A percentile compares a stretch with the other conserved stretches of the same genome.
These are phyloP conservation scores for Regulus satrapa DNA, from an alignment of 2,113 vertebrate species.

Conservation along the genomic window DNA sequence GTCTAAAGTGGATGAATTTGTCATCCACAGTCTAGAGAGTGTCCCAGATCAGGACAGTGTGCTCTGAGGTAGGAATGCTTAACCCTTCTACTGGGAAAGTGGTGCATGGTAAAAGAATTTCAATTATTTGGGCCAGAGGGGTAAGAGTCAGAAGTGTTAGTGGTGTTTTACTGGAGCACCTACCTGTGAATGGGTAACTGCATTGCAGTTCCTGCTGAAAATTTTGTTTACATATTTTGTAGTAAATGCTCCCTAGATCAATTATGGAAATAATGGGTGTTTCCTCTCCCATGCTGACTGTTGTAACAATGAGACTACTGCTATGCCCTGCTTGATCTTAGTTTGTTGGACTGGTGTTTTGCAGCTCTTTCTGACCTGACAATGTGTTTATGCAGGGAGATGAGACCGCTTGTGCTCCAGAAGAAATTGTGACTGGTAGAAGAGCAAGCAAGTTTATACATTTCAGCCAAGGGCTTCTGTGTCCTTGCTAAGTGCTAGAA, in stretches of 20 bases:
- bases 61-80: neutral
- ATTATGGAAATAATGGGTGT: neutral
- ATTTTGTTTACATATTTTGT: neutral
- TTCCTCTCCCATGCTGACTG: neutral
- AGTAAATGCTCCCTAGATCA: neutral
- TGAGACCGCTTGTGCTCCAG: neutral
- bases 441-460: neutral
- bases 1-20: neutral
- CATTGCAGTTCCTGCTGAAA: neutral
- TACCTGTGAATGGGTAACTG: neutral
- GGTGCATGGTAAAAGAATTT: neutral
- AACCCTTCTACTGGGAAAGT: neutral
- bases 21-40: neutral
- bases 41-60: too few relatives aligned
- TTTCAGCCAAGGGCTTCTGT: neutral
- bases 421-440: neutral
- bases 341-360: neutral
- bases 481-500: neutral
- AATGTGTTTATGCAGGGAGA: neutral
- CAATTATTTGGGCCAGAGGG: neutral
- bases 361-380: neutral
- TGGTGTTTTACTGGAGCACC: neutral
- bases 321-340: neutral
- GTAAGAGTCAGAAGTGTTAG: neutral
- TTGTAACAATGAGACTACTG: neutral